Conservation (phyloP, 30 jellyfish, hydroid and myxozoan species). For the Morbakka virulenta region DNA sequence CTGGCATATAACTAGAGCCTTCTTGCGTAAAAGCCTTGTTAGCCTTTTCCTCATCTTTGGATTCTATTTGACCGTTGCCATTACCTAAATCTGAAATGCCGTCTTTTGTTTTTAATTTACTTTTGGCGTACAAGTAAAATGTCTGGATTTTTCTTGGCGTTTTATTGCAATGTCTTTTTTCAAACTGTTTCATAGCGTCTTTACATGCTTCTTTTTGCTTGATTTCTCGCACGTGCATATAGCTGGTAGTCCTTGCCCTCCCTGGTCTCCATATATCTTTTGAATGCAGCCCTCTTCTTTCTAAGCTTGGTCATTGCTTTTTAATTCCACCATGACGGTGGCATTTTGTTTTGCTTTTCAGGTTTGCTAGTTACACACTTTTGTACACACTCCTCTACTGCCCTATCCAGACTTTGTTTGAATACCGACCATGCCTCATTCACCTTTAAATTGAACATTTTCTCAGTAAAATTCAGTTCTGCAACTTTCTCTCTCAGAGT, state of each 20-base stretch:
- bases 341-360: no score
- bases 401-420: no score
- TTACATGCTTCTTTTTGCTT: constrained; percentile 37
- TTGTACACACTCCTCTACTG: no score
- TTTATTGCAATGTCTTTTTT: no score
- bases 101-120: constrained; percentile 11
- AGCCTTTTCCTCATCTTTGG: constrained; percentile 9
- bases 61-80: background rate
- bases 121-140: constrained; percentile 19
- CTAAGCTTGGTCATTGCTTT: constrained; percentile 1
- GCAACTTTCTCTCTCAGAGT: no score
- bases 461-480: no score
- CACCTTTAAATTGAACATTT: no score
- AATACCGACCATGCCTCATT: no score
- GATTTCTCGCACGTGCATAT: constrained; percentile 20
- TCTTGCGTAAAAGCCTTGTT: constrained; percentile 13
- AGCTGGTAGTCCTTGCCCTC: constrained; percentile 32
- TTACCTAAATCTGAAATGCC: constrained; percentile 23
- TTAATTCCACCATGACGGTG: constrained; percentile 7
- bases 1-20: constrained; percentile 19
- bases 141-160: no score
- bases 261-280: constrained; percentile 45
- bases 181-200: constrained; percentile 22
- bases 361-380: no score
- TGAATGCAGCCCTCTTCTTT: constrained; percentile 11